Conservation (phyloP, 2,797 vertebrate genomes). For the Sibirionetta formosa region DNA sequence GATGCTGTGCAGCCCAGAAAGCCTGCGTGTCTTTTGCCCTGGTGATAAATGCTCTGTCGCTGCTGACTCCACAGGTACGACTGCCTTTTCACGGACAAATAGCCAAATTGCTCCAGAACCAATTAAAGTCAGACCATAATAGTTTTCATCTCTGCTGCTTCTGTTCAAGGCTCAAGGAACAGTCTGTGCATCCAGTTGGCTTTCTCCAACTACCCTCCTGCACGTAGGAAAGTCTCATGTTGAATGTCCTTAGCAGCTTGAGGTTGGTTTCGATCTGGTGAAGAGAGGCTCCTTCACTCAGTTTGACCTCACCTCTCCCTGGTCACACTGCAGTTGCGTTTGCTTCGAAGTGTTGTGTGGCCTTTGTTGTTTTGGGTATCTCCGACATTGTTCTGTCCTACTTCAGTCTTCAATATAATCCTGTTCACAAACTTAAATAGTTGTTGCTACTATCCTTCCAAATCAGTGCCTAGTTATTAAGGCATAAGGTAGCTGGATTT, state of each 20-base stretch:
- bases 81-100: neutral
- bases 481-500: neutral
- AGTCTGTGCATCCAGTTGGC: neutral
- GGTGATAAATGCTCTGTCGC: fast-evolving
- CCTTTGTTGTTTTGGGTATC: neutral
- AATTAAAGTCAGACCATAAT: neutral
- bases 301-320: neutral
- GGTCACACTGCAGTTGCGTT: neutral
- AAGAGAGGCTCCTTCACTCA: neutral
- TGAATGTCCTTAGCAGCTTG: neutral
- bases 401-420: neutral
- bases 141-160: neutral
- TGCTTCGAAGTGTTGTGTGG: neutral
- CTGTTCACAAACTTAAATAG: neutral
- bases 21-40: fast-evolving
- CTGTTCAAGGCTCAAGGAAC: neutral
- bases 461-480: neutral
- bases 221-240: neutral
- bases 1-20: fast-evolving
- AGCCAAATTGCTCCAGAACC: neutral
- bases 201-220: fast-evolving
- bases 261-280: neutral
- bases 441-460: neutral
- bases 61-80: neutral
- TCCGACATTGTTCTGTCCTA: neutral